Evolutionary conservation across 2,113 vertebrate genomes (phyloP).

Genomic region (Ovis aries): DNA sequence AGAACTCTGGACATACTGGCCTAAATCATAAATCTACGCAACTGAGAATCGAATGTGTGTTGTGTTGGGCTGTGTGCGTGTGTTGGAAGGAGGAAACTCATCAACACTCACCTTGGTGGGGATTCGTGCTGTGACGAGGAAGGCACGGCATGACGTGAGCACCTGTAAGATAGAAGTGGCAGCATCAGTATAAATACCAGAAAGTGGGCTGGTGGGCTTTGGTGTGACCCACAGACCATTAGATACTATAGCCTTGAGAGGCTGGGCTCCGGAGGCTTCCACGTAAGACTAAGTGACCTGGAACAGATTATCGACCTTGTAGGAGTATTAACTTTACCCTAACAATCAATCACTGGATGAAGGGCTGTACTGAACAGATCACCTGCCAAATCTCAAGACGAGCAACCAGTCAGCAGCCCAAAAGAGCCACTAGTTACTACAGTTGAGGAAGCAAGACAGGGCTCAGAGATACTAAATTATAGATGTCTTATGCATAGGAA

Average conservation of each 20-base stretch:
- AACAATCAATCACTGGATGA: too few relatives aligned
- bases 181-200: neutral
- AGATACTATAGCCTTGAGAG: too few relatives aligned
- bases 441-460: neutral
- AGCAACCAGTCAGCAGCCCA: neutral
- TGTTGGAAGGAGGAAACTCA: neutral
- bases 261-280: neutral
- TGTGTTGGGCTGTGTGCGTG: fast-evolving
- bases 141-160: slow-evolving; percentile 92
- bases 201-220: neutral
- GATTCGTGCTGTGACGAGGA: slow-evolving; percentile 92
- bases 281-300: fast-evolving
- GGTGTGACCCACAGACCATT: neutral
- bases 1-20: neutral
- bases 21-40: fast-evolving
- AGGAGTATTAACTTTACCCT: neutral
- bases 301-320: too few relatives aligned
- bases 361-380: neutral
- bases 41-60: neutral
- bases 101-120: slow-evolving; percentile 90
- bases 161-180: slow-evolving; percentile 80
- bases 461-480: neutral
- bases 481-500: too few relatives aligned
- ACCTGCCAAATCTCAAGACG: neutral
- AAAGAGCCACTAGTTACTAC: neutral